Evolutionary conservation across 2,797 vertebrate species (phyloP).

Genomic region (Austrolebias charrua): DNA sequence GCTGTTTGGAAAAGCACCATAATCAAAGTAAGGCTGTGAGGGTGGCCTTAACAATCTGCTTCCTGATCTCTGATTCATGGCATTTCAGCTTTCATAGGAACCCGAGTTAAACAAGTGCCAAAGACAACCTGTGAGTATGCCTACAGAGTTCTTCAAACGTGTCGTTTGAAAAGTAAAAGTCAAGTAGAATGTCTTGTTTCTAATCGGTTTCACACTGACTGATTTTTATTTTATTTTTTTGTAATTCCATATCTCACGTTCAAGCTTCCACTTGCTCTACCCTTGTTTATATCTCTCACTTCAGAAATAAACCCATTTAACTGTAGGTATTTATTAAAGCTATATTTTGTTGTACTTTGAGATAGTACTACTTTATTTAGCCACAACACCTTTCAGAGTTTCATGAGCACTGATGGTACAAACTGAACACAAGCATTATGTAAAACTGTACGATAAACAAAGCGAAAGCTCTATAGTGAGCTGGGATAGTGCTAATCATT

Average conservation of each 20-base stretch:
- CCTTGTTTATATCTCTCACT: constrained; percentile 22
- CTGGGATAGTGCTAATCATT: constrained; percentile 22
- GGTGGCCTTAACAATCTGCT: constrained; percentile 25
- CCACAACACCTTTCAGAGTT: constrained; percentile 27
- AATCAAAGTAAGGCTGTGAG: constrained; percentile 14
- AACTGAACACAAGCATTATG: neutral
- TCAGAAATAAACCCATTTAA: constrained; percentile 50
- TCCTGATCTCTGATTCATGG: neutral
- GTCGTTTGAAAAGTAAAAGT: neutral
- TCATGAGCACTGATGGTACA: neutral
- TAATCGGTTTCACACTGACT: too few species aligned
- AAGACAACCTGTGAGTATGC: constrained; percentile 8
- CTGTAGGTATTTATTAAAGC: constrained; percentile 51
- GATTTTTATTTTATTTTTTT: neutral
- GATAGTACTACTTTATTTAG: constrained; percentile 43
- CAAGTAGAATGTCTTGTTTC: neutral
- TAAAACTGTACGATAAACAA: too few species aligned
- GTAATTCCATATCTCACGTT: constrained; percentile 47
- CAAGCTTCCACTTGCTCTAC: constrained; percentile 33
- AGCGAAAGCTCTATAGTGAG: too few species aligned
- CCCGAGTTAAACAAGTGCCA: neutral
- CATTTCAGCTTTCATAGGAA: neutral
- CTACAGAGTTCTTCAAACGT: too few species aligned
- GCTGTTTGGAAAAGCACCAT: constrained; percentile 29
- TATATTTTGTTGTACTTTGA: constrained; percentile 58